Evolutionary conservation across 2,888 invertebrate genomes (phyloP).

Genomic region (Calameuta filiformis): DNA sequence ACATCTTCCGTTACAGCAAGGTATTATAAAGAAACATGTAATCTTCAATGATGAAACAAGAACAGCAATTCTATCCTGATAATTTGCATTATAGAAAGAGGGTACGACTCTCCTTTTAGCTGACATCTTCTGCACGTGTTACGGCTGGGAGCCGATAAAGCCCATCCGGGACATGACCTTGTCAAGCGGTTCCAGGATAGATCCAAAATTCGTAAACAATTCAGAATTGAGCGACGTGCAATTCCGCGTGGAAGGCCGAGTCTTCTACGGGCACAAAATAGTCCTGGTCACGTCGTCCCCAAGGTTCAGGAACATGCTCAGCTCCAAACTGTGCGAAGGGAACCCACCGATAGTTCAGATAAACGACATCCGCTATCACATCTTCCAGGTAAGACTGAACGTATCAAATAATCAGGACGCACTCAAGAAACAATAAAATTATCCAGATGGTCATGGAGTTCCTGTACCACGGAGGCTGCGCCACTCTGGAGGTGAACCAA

Average conservation of each 20-base stretch:
- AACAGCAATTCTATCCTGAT: not conserved
- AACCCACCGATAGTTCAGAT: slow-evolving; percentile 89
- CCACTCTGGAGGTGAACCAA: slow-evolving; percentile 80
- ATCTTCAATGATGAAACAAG: not conserved
- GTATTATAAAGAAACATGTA: slow-evolving; percentile 64
- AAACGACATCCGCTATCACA: slow-evolving; percentile 91
- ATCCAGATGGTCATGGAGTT: slow-evolving; percentile 91
- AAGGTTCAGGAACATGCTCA: slow-evolving; percentile 86
- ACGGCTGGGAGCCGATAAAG: slow-evolving; percentile 87
- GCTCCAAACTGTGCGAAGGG: slow-evolving; percentile 78
- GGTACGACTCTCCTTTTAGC: slow-evolving; percentile 87
- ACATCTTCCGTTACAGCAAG: slow-evolving; percentile 90
- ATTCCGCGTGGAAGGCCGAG: slow-evolving; percentile 89
- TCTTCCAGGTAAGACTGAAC: slow-evolving; percentile 79
- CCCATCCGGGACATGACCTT: slow-evolving; percentile 76
- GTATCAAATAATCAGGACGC: not conserved
- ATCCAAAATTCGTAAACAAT: slow-evolving; percentile 94
- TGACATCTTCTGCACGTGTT: slow-evolving; percentile 90
- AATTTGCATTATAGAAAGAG: slow-evolving; percentile 75
- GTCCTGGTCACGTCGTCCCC: slow-evolving; percentile 92
- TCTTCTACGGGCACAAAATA: slow-evolving; percentile 95
- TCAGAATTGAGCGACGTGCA: slow-evolving; percentile 93
- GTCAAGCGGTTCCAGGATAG: slow-evolving; percentile 81
- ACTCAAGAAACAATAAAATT: not conserved
- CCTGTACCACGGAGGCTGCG: slow-evolving; percentile 89